Evolutionary conservation across 2,113 vertebrate genomes (phyloP), one percentile per base, ranked within the genome.

Genomic region (Neotragus pygmaeus): DNA sequence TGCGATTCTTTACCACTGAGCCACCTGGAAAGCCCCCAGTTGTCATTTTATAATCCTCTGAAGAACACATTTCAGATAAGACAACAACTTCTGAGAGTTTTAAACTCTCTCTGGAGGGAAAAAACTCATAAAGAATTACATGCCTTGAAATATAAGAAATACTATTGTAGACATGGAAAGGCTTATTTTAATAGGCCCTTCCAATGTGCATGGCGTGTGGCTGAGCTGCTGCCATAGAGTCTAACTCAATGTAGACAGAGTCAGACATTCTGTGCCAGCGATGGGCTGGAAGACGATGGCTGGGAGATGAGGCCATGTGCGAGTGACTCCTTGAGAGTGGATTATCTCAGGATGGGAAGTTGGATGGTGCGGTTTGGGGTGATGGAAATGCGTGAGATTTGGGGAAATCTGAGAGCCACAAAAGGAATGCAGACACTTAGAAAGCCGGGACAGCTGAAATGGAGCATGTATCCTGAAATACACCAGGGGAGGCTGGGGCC

Each of bases 401-500:
- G 7, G 97, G 97, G 90, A 96, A 97, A 96, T 98, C 97, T 97
- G 94, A 98, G 97, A 97, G 97, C 97, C 98, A 98, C 98, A 97
- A 97, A 97, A 98, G 96, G 92, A 96, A 96, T 96, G 97, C 51
- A 88, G 92, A 98, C 90, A 57, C 96, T 98, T 97, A 98, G 97
- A 97, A 96, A 95, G 97, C 88, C 66, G 4, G 73, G 77, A 64
- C 85, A 88, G 88, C 55, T 85, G 94, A 70, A 86, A 93, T 88
- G 95, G 53, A 94, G 33, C 39, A 0, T 4, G 2, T 51, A 55
- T 96, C 75, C 88, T 75, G 77, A 77, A 73, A 82, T 15, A 17
- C 1, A 58, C 58, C 78, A 88, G 60, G 75, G 51, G 28, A 86
- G 87, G 58, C 87, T 51, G 43, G 39, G 14, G 53, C 2, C 8